phyloP scores from a whole-genome alignment of 2,797 vertebrate species.

The Argya squamiceps region DNA sequence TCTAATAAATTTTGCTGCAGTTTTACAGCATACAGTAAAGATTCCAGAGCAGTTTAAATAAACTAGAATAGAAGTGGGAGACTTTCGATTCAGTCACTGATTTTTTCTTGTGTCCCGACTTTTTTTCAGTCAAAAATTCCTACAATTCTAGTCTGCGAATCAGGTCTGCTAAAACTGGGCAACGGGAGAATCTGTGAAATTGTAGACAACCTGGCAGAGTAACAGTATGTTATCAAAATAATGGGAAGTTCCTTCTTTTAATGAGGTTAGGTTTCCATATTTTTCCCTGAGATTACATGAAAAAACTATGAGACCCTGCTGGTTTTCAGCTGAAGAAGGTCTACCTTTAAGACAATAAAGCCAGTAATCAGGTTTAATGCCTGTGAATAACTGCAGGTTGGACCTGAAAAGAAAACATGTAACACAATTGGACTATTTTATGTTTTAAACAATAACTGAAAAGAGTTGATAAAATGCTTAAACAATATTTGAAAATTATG shows the following conservation, averaged over 20 bases:
- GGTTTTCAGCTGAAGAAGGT: not conserved
- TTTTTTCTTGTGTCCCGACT: not conserved
- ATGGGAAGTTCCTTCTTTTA: not conserved
- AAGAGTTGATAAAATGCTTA: not conserved
- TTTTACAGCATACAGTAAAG: not conserved
- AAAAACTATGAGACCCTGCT: not conserved
- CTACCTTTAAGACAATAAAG: not conserved
- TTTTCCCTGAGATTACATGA: not conserved
- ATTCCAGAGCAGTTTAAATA: not conserved
- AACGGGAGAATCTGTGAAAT: not conserved
- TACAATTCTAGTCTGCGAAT: not conserved
- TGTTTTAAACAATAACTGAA: not conserved
- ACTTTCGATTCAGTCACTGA: not conserved
- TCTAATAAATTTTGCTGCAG: not conserved
- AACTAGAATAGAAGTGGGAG: not conserved
- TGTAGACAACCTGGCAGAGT: not conserved
- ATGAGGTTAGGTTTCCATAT: not conserved
- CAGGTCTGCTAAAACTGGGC: not conserved
- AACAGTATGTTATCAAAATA: conserved; percentile 8
- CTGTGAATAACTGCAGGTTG: not conserved
- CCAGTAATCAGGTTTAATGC: not conserved
- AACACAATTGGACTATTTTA: not conserved
- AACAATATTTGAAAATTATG: not conserved
- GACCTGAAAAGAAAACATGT: not conserved
- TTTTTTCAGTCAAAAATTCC: not conserved